Conservation (phyloP, 2,888 invertebrate species). For the Oeneis ivallda region DNA sequence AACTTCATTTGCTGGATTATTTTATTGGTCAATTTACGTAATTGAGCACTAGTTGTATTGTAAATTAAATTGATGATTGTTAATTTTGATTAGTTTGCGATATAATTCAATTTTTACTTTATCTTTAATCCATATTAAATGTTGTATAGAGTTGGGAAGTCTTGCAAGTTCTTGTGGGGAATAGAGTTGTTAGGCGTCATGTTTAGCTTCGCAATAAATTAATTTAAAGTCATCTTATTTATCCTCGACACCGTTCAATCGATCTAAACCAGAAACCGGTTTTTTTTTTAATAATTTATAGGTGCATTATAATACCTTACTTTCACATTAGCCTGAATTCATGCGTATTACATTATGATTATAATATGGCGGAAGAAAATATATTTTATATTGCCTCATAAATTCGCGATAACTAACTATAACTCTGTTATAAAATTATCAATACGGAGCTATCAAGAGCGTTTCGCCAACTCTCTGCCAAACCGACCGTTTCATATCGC, state of each 20-base stretch:
- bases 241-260: not conserved
- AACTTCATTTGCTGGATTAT: constrained; percentile 7
- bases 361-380: constrained; percentile 20
- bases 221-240: not conserved
- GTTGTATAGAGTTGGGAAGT: not conserved
- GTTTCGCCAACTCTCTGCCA: constrained; percentile 40
- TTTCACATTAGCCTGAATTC: not conserved
- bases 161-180: not conserved
- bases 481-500: constrained; percentile 50
- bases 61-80: constrained; percentile 2
- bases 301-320: constrained; percentile 1
- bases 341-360: constrained; percentile 7
- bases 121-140: not conserved
- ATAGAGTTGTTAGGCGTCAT: not conserved
- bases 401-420: constrained; percentile 24
- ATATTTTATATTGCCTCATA: constrained; percentile 30
- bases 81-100: not conserved
- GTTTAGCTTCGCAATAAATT: not conserved
- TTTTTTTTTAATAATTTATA: constrained; percentile 6
- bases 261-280: not conserved
- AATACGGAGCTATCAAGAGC: constrained; percentile 35
- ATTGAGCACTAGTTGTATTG: not conserved
- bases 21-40: constrained; percentile 8
- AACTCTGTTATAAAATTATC: constrained; percentile 32
- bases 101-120: not conserved